Base-by-base conservation (phyloP, 2,113 vertebrate species). In the Syngnathus scovelli region DNA sequence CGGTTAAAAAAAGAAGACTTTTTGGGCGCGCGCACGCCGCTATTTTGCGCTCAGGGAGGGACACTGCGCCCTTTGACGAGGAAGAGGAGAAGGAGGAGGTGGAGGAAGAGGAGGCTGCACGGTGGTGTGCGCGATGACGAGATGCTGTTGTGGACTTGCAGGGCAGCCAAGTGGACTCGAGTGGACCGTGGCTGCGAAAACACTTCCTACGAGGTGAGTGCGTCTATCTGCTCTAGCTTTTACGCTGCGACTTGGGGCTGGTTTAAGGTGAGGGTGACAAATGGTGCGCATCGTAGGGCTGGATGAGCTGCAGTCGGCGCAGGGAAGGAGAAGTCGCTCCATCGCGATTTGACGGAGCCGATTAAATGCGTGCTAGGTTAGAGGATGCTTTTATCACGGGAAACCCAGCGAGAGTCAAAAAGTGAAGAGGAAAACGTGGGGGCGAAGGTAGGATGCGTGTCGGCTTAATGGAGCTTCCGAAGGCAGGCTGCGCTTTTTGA, bases 1-100 rank as follows among this genome's bases (percentile, higher is more conserved):
- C 46, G 72, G 74, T 59, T 66, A 62, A 75, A 64, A 81, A 70
- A 74, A 41, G 76, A 63, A 68, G 78, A 80, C 76, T 72, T 76
- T 56, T 56, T 15, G 5, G 72, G 69, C 61, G 80, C 85, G 71
- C 77, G 68, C 74, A 23, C 44, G 72, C 12, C 58, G 79, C 55
- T 59, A 61, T 56, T 81, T 72, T 63, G 41, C 70, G 75, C 75
- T 64, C 62, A 18, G 76, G 55, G 56, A 69, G 61, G 69, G 65
- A 68, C 62, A 27, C 68, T 49, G 66, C 75, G 72, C 37, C 36
- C 56, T 49, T 51, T 51, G 66, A 75, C 21, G 55, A 58, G 68
- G 59, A 68, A 41, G 19, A 19, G 61, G n/a, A 41, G 54, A 64
- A 49, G 19, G 21, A 67, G 13, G 65, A 74, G 27, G 54, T 54